Percentiles rank a stretch among this genome's conserved stretches.
Conservation (phyloP, 2,113 vertebrate genomes). For the Eira barbara region DNA sequence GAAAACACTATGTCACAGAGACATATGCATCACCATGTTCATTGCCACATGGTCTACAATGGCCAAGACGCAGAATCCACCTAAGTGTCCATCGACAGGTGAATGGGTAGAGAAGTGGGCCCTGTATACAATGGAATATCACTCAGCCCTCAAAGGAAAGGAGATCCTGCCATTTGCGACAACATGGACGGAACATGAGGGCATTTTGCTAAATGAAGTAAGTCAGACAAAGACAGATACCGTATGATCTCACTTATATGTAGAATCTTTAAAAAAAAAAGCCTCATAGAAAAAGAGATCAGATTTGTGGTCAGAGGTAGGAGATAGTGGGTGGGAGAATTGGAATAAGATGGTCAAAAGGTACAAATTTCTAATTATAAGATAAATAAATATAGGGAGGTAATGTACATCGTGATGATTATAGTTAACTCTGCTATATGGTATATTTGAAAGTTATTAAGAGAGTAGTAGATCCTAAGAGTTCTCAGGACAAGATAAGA, state of each 20-base stretch:
- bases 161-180: background rate
- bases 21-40: accelerated
- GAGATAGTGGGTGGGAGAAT: no score
- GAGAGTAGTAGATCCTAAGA: background rate
- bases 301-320: background rate
- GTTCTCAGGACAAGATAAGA: background rate
- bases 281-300: background rate
- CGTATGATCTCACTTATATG: no score
- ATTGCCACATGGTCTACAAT: accelerated
- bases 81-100: background rate
- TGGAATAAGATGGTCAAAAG: background rate
- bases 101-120: background rate
- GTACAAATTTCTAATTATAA: background rate
- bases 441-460: background rate
- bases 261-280: background rate
- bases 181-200: background rate
- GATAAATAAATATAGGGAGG: background rate
- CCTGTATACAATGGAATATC: accelerated
- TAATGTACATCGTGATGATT: accelerated
- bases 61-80: background rate
- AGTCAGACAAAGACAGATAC: background rate
- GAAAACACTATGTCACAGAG: background rate
- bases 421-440: accelerated
- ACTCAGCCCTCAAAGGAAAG: background rate
- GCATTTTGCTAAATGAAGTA: background rate